Base-by-base conservation (phyloP, 2,888 invertebrate species). In the Cheilosia soror region DNA sequence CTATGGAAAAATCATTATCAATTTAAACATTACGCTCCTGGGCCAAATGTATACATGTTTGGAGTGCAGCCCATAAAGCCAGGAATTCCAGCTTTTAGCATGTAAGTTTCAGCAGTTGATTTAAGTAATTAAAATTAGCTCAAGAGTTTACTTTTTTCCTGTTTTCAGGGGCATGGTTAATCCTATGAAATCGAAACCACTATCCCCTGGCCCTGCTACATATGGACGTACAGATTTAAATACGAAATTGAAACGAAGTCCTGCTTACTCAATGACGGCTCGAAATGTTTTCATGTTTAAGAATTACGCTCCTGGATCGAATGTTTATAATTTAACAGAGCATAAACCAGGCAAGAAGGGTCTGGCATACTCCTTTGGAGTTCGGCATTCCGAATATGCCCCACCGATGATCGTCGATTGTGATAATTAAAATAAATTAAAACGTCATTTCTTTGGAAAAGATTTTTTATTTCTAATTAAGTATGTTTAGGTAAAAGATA, bases 331-430 rank as follows among this genome's bases (percentile, higher is more conserved):
- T 82, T 87, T 91, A 2, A 89, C 89, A 86, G 88, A 88, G 29
- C 89, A 90, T 82, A 90, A 89, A 51, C 91, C 92, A 4, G 92
- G 92, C n/a, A 89, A 88, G 76, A 87, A 78, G 4, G 88, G 88
- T 1, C 87, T 89, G 4, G 80, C 89, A 0, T 92, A 91, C 83
- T 91, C 91, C 1, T 92, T 92, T 76, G 92, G 92, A 44, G 75
- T 89, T 2, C 90, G 88, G 3, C 92, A 92, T 87, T 89, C 89
- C 0, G 87, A 87, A 7, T 90, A 87, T 86, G 90, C 91, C 2
- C 91, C 91, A 51, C 92, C 92, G n/a, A 89, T 91, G 89, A 88
- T 92, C 72, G 90, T 91, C 65, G 88, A 88, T 60, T 92, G 92
- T 88, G 92, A 92, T 81, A 92, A 92, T 33, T 53, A 15, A 60